Base-by-base conservation (phyloP, 30 jellyfish, hydroid and myxozoan genomes). In the Pseudorhiza aurosa region DNA sequence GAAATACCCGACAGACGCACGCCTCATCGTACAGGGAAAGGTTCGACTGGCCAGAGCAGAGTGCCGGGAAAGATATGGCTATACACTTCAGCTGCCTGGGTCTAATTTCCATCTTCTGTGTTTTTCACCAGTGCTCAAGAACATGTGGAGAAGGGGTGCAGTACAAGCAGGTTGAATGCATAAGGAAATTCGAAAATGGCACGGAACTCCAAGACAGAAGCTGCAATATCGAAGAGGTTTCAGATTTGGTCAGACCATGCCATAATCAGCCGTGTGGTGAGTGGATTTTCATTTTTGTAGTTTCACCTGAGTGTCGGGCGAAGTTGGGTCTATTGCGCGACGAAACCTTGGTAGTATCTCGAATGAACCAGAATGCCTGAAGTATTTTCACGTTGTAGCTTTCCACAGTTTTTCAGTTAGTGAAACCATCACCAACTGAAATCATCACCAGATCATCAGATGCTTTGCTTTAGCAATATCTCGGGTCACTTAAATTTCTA, bases 81-180 rank as follows among this genome's bases (percentile, higher is more conserved):
- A 15, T 19, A 33, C 58, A 36, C 14, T 8, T 36, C 9, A 0
- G 26, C 3, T 14, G 44, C 15, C 31, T 2, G 59, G 1, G 14
- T 42, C 28, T 75, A 4, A 57, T 47, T 0, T 0, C 31, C 17
- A 0, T 80, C 1, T 14, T 80, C 42, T 50, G 46, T 45, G 15
- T 84, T 71, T 25, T 72, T 63, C 39, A 57, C 58, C 88, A 84
- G 95, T 84, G 95, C 64, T 84, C 95, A 50, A 62, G 84, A 72
- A 75, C 86, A 18, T 84, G 95, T 72, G 95, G 95, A 1, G 95
- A 72, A 6, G 95, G 95, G 18, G 59, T 70, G 22, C 65, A 60
- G 46, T 84, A 84, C 50, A 35, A 43, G 59, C 80, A 68, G 28
- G 63, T 72, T 28, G 84, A 84, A 6, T 84, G 95, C 78, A 19